Conservation (phyloP, 2,797 vertebrate genomes). For the Hirundo rustica region DNA sequence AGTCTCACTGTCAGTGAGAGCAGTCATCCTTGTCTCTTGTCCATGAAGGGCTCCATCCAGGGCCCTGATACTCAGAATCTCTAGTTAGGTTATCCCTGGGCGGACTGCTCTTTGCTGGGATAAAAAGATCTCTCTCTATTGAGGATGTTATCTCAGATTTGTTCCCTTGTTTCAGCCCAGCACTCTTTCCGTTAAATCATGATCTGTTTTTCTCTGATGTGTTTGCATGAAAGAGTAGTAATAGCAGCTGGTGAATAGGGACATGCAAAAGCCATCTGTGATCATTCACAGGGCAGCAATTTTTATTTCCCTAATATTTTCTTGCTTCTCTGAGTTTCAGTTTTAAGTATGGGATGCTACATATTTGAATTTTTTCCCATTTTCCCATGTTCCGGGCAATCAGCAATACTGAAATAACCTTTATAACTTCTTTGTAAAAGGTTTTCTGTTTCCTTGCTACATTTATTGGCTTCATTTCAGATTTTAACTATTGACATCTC, state of each 20-base stretch:
- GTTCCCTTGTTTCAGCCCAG: slow-evolving; percentile 15
- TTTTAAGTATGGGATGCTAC: background rate
- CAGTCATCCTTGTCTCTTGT: background rate
- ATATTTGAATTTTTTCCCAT: background rate
- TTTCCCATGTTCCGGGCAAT: background rate
- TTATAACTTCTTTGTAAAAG: background rate
- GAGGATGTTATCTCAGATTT: background rate
- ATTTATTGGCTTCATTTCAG: background rate
- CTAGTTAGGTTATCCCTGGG: background rate
- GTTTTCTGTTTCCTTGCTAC: background rate
- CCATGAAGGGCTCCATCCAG: background rate
- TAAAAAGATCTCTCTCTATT: background rate
- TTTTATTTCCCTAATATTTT: slow-evolving; percentile 31
- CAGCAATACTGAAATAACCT: background rate
- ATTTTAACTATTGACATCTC: background rate
- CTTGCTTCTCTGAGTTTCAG: background rate
- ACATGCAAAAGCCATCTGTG: slow-evolving; percentile 22
- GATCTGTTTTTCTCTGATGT: slow-evolving; percentile 12
- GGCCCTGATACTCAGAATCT: background rate
- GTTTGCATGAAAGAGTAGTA: slow-evolving; percentile 3
- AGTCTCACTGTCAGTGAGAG: background rate
- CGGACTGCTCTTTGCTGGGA: background rate
- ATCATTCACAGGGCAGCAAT: background rate
- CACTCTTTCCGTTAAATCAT: slow-evolving; percentile 32
- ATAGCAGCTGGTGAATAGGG: slow-evolving; percentile 25